phyloP scores from a whole-genome alignment of 1,140 invertebrate genomes.

The Eupristina koningsbergeri region DNA sequence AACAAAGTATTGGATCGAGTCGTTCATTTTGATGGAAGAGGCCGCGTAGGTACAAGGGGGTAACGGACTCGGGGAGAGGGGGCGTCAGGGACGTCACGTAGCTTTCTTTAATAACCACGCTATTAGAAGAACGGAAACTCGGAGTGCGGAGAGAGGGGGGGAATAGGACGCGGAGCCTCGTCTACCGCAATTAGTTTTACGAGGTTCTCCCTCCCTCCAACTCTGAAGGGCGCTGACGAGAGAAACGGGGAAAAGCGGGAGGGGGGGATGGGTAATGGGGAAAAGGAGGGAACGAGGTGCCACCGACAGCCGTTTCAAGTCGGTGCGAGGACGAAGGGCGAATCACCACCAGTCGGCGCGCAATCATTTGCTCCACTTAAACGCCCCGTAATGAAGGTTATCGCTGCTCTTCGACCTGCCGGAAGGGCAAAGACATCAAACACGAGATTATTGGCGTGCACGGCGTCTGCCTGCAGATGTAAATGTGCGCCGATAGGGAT shows the following conservation, averaged over 20 bases:
- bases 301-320: neutral
- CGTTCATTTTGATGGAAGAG: neutral
- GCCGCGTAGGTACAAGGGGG: neutral
- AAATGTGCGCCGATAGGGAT: neutral
- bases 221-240: neutral
- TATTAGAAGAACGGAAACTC: slow-evolving; percentile 48
- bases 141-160: neutral
- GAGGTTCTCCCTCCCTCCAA: slow-evolving; percentile 53
- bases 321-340: no score
- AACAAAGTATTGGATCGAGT: neutral
- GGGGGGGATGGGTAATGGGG: no score
- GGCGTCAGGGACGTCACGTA: slow-evolving; percentile 33
- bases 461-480: neutral
- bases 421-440: slow-evolving; percentile 16
- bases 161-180: slow-evolving; percentile 22
- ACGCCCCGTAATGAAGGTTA: slow-evolving; percentile 63
- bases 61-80: no score
- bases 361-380: slow-evolving; percentile 52
- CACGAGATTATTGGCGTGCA: slow-evolving; percentile 14
- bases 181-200: slow-evolving; percentile 66
- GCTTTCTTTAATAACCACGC: slow-evolving; percentile 58
- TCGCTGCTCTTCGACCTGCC: slow-evolving; percentile 51
- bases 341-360: neutral
- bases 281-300: slow-evolving; percentile 11
- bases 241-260: no score